A percentile compares a stretch with the other conserved stretches of the same genome.
These are phyloP conservation scores for Dallia pectoralis DNA, from an alignment of 2,797 vertebrate genomes.

Conservation along the genomic window DNA sequence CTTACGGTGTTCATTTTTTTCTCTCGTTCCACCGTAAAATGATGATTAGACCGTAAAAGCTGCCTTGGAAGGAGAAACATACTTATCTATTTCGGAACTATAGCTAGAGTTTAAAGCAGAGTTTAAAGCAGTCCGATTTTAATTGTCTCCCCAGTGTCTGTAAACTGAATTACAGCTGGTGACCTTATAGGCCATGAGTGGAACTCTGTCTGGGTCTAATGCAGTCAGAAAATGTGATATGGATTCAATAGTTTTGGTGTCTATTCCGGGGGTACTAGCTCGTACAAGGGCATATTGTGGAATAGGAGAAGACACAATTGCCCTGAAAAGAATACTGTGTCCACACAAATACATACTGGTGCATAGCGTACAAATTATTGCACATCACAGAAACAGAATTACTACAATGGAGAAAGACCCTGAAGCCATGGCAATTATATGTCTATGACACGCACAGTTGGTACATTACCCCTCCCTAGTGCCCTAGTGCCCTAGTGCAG, in stretches of 20 bases:
- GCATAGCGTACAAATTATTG: too few relatives aligned
- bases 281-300: too few relatives aligned
- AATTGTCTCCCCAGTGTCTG: constrained; percentile 74
- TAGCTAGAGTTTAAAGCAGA: constrained; percentile 45
- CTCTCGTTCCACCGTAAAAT: too few relatives aligned
- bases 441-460: background rate
- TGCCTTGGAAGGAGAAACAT: constrained; percentile 17
- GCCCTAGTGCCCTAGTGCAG: too few relatives aligned
- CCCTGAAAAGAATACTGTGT: background rate
- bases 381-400: too few relatives aligned
- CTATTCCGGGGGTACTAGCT: too few relatives aligned
- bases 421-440: background rate
- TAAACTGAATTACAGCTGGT: constrained; percentile 23
- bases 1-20: too few relatives aligned
- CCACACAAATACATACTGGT: background rate
- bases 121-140: constrained; percentile 59
- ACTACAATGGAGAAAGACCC: background rate
- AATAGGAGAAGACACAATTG: background rate
- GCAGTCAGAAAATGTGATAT: constrained; percentile 18
- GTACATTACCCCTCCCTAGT: background rate
- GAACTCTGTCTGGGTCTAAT: constrained; percentile 22
- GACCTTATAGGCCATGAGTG: constrained; percentile 51
- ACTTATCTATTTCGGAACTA: constrained; percentile 18
- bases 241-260: background rate
- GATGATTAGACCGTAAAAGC: too few relatives aligned